Conservation (phyloP, 1,140 invertebrate genomes). For the Brachionus paranguensis region DNA sequence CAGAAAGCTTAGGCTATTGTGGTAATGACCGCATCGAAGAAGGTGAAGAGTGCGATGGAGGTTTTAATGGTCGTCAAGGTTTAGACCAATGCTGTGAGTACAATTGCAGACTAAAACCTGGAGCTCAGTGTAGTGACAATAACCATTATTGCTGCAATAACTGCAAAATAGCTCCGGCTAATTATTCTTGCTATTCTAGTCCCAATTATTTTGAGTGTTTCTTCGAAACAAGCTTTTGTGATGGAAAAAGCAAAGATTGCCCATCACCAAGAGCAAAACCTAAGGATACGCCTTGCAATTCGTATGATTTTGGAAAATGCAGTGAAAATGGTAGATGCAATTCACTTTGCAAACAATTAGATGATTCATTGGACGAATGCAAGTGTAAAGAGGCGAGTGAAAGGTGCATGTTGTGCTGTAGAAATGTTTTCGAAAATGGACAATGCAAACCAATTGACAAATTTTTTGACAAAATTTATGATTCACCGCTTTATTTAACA, state of each 20-base stretch:
- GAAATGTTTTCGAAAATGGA: slow-evolving; percentile 56
- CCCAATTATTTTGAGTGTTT: slow-evolving; percentile 51
- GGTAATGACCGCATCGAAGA: slow-evolving; percentile 85
- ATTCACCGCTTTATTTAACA: neutral
- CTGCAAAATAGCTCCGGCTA: slow-evolving; percentile 71
- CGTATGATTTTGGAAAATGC: slow-evolving; percentile 19
- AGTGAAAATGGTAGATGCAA: neutral
- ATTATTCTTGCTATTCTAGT: slow-evolving; percentile 63
- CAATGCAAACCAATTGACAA: neutral
- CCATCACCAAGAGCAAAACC: slow-evolving; percentile 76
- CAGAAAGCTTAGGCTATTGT: slow-evolving; percentile 87
- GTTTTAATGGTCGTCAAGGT: slow-evolving; percentile 80
- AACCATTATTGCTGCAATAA: slow-evolving; percentile 87
- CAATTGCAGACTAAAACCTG: slow-evolving; percentile 76
- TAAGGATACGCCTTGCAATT: slow-evolving; percentile 73
- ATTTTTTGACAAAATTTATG: neutral
- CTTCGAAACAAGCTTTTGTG: slow-evolving; percentile 51
- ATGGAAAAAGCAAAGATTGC: slow-evolving; percentile 66
- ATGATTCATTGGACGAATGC: slow-evolving; percentile 41
- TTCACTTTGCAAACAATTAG: slow-evolving; percentile 12
- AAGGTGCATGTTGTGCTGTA: slow-evolving; percentile 83
- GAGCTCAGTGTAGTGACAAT: slow-evolving; percentile 83
- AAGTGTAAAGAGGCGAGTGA: slow-evolving; percentile 76
- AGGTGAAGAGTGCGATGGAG: slow-evolving; percentile 87
- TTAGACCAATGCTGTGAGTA: slow-evolving; percentile 85